Conservation (phyloP, 2,888 invertebrate species). For the Drosophila meridiana region DNA sequence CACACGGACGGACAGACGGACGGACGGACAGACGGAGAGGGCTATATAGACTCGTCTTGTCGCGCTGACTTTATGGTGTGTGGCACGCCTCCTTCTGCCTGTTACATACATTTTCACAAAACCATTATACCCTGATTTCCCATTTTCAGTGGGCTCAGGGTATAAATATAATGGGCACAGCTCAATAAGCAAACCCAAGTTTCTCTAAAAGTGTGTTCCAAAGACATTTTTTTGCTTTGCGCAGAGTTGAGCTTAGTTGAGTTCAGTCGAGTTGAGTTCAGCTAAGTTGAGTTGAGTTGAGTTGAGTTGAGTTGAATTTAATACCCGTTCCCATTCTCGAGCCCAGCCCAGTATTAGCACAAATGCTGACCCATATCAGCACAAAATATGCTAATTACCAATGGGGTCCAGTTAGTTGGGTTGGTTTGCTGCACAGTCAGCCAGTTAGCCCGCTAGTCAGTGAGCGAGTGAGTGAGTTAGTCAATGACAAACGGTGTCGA, state of each 20-base stretch:
- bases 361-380: slow-evolving; percentile 77
- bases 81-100: no score
- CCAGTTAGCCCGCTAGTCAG: slow-evolving; percentile 25
- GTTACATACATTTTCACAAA: no score
- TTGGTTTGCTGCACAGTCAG: slow-evolving; percentile 24
- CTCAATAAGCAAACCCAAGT: not conserved
- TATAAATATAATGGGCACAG: no score
- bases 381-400: slow-evolving; percentile 76
- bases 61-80: no score
- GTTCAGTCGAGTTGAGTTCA: not conserved
- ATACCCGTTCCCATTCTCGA: slow-evolving; percentile 23
- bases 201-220: not conserved
- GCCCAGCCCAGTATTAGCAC: slow-evolving; percentile 62
- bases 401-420: slow-evolving; percentile 37
- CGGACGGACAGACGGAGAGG: no score
- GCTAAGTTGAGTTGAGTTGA: slow-evolving; percentile 13
- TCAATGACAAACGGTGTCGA: slow-evolving; percentile 44
- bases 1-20: no score
- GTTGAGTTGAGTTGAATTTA: slow-evolving; percentile 21
- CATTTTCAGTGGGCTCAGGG: no score
- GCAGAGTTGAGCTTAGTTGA: slow-evolving; percentile 3
- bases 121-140: no score
- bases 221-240: slow-evolving; percentile 13
- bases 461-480: slow-evolving; percentile 28
- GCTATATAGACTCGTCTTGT: no score